Percentiles rank a stretch among this genome's conserved stretches.
Conservation (phyloP, 30 jellyfish, hydroid and myxozoan genomes). For the Pseudorhiza aurosa region DNA sequence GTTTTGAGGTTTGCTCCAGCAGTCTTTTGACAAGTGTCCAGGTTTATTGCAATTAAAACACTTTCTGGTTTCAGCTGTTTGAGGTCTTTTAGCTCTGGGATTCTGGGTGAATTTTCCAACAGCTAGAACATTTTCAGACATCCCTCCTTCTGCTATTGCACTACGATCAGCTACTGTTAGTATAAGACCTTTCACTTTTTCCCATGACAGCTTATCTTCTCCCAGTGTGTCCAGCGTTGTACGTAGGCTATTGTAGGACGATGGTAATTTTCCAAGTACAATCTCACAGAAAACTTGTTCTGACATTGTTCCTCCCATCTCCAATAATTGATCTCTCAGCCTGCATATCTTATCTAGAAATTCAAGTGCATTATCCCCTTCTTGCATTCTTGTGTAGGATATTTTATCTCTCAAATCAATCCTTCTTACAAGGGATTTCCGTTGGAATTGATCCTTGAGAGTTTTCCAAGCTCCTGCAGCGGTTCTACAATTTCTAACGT, state of each 20-base stretch:
- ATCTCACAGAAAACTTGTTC: too few species aligned
- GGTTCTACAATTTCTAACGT: conserved; percentile 31
- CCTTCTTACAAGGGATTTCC: conserved; percentile 33
- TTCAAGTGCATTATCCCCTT: conserved; percentile 32
- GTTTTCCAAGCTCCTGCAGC: conserved; percentile 36
- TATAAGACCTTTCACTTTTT: conserved; percentile 41
- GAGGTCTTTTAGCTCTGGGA: too few species aligned
- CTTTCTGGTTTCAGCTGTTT: too few species aligned
- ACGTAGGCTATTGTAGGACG: too few species aligned
- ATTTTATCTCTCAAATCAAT: conserved; percentile 37
- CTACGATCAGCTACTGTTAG: conserved; percentile 55
- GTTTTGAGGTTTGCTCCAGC: too few species aligned
- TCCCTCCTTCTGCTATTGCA: conserved; percentile 20
- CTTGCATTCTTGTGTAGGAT: conserved; percentile 32
- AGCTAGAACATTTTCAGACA: too few species aligned
- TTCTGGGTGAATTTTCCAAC: too few species aligned
- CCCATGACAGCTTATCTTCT: conserved; percentile 49
- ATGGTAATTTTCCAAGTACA: too few species aligned
- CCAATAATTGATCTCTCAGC: conserved; percentile 28
- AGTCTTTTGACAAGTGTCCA: too few species aligned
- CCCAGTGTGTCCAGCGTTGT: conserved; percentile 46
- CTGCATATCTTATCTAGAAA: conserved; percentile 5
- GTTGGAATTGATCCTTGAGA: conserved; percentile 13
- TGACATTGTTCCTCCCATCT: too few species aligned
- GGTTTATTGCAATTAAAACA: too few species aligned